Base-by-base conservation (phyloP, 2,888 invertebrate genomes). In the Gisinianus flammeolus region DNA sequence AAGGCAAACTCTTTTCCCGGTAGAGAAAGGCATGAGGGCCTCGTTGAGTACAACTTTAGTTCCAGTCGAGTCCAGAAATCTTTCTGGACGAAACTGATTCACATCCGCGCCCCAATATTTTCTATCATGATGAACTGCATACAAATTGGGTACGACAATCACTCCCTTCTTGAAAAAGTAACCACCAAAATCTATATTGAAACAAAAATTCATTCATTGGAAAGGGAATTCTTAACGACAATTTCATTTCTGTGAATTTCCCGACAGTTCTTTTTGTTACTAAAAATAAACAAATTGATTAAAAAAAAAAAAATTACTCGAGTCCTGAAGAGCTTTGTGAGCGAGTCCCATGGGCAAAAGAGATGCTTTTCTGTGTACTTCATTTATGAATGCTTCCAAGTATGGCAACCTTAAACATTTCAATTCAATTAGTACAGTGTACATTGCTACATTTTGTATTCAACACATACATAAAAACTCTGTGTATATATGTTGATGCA, bases 381-480 rank as follows among this genome's bases (percentile, higher is more conserved):
- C 72, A 69, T 69, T 69, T 8, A 33, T 69, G 26, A 69, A 69
- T 16, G 72, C 72, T 58, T 72, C 72, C 33, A 72, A n/a, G 28
- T 72, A 72, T 10, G 72, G 72, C 56, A 72, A 30, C 22, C 72
- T 72, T 5, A 72, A 71, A 24, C 3, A 5, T 54, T 6, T 54
- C 54, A 54, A 54, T 54, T 5, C 16, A 54, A 54, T 54, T 8
- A n/a, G n/a, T 44, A 44, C 44, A 10, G 44, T 44, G 44, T 44
- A 16, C 16, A n/a, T n/a, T n/a, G n/a, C n/a, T n/a, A n/a, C n/a
- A n/a, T n/a, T n/a, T n/a, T n/a, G n/a, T n/a, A n/a, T n/a, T n/a
- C n/a, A n/a, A n/a, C n/a, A n/a, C n/a, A n/a, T n/a, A n/a, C n/a
- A n/a, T n/a, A n/a, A n/a, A n/a, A n/a, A n/a, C n/a, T n/a, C n/a